Conservation (phyloP, 2,888 invertebrate genomes). For the Ganaspis brasiliensis region DNA sequence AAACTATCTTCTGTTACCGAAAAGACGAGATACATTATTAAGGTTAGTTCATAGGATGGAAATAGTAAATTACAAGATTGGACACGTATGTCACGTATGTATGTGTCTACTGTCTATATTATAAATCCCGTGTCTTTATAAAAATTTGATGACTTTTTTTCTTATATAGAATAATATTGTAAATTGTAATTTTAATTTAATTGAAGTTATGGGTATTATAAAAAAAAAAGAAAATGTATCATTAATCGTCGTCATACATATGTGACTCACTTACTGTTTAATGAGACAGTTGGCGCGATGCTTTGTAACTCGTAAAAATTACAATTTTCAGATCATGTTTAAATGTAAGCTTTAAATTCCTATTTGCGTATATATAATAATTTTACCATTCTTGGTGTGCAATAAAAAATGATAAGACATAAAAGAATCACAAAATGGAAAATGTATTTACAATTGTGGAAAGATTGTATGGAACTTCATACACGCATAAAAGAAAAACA, state of each 20-base stretch:
- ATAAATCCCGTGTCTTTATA: constrained; percentile 48
- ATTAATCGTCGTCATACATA: constrained; percentile 71
- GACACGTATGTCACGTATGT: not conserved
- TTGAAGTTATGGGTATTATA: constrained; percentile 64
- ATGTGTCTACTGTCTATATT: no score
- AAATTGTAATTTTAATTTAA: constrained; percentile 72
- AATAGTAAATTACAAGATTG: not conserved
- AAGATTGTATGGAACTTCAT: not conserved
- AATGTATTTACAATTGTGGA: not conserved
- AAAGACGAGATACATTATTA: constrained; percentile 12
- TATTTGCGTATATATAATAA: not conserved
- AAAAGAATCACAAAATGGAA: not conserved
- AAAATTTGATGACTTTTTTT: constrained; percentile 71
- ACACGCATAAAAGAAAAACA: constrained; percentile 1
- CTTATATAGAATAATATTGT: constrained; percentile 71
- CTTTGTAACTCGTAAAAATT: not conserved
- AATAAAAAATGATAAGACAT: not conserved
- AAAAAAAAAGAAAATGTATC: constrained; percentile 60
- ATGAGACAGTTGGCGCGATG: constrained; percentile 54
- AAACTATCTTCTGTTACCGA: constrained; percentile 20
- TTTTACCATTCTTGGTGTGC: constrained; percentile 12
- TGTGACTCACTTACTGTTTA: constrained; percentile 76
- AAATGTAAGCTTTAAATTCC: not conserved
- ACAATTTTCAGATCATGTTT: not conserved
- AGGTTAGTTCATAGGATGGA: constrained; percentile 12